phyloP scores from a whole-genome alignment of 2,113 vertebrate species.

The Drymodes brunneopygia region DNA sequence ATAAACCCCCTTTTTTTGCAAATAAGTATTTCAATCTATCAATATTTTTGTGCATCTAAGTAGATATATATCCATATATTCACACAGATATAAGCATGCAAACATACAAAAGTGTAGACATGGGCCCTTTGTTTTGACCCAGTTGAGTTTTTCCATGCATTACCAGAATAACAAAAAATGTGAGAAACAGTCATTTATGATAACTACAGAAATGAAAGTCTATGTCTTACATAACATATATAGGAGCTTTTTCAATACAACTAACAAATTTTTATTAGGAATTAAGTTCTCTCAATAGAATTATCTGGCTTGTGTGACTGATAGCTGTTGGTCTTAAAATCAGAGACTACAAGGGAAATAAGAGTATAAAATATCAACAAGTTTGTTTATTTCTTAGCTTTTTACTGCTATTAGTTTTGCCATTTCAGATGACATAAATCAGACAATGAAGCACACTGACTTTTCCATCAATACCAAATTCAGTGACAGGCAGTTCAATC shows the following conservation, averaged over 20 bases:
- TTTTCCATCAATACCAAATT: neutral
- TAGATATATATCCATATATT: neutral
- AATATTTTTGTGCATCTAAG: neutral
- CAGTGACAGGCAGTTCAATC: neutral
- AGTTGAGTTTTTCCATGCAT: neutral
- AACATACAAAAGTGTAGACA: neutral
- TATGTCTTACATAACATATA: neutral
- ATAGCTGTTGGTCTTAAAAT: neutral
- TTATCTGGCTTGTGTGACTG: neutral
- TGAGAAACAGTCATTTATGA: neutral
- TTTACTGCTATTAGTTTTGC: neutral
- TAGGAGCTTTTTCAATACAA: neutral
- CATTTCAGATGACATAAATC: neutral
- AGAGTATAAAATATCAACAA: neutral
- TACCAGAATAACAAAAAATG: neutral
- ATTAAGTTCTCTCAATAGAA: neutral
- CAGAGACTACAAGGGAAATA: neutral
- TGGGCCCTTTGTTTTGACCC: neutral
- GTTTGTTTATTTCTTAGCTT: neutral
- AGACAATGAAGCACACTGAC: neutral
- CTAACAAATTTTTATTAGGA: neutral
- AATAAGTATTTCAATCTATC: neutral
- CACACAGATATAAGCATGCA: neutral
- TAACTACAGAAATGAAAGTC: neutral
- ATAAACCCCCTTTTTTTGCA: neutral